Conservation (phyloP, 2,113 vertebrate species). For the Cheirogaleus medius region DNA sequence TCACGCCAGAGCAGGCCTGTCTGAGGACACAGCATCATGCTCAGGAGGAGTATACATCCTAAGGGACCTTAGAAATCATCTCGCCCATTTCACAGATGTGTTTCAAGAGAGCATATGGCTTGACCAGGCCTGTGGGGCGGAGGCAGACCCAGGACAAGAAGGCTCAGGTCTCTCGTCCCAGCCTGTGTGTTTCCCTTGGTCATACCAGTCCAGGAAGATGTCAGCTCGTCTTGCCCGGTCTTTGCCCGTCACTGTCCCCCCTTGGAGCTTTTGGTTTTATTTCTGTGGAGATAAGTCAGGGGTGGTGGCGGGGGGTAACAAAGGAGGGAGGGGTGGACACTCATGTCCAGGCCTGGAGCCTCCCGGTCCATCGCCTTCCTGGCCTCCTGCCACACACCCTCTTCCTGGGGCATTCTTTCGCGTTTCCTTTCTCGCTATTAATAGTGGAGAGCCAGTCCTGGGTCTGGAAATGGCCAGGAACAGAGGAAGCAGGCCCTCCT, state of each 20-base stretch:
- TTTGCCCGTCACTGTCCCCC: not conserved
- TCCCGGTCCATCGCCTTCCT: conserved; percentile 15
- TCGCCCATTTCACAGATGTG: not conserved
- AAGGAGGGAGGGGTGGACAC: not conserved
- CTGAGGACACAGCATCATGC: fast-evolving
- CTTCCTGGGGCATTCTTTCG: conserved; percentile 87
- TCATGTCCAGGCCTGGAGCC: conserved; percentile 30
- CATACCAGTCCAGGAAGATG: not conserved
- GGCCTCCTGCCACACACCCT: conserved; percentile 62
- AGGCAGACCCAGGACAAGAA: not conserved
- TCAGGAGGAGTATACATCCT: fast-evolving
- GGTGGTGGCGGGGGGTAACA: not conserved
- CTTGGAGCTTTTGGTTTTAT: not conserved
- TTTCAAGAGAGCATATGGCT: not conserved
- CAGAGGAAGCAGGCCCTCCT: conserved; percentile 36
- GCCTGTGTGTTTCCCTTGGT: not conserved
- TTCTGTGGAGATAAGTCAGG: not conserved
- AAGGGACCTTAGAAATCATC: not conserved
- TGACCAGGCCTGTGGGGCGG: too few relatives aligned
- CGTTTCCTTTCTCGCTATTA: conserved; percentile 87
- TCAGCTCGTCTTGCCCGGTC: not conserved
- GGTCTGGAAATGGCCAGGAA: not conserved
- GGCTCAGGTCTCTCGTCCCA: not conserved
- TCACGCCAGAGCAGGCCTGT: not conserved
- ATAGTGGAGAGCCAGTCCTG: conserved; percentile 82